Percentiles rank a stretch among this genome's conserved stretches.
Evolutionary conservation across 1,140 invertebrate species (phyloP).

Genomic region (Neuroterus valhalla): DNA sequence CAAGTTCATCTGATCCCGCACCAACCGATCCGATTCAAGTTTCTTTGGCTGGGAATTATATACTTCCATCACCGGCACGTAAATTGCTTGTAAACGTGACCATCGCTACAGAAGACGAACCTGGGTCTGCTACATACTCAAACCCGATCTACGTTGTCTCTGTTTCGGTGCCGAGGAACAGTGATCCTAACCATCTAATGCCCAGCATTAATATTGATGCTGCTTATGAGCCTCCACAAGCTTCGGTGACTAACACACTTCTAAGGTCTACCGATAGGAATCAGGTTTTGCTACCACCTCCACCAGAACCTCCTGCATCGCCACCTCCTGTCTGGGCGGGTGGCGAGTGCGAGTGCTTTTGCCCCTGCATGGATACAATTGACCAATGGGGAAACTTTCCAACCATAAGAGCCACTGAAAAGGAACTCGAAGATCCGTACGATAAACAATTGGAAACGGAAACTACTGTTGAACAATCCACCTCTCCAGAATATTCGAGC

Average conservation of each 20-base stretch:
- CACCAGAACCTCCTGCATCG: slow-evolving; percentile 60
- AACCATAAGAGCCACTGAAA: slow-evolving; percentile 5
- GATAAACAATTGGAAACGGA: not conserved
- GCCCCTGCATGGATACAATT: slow-evolving; percentile 78
- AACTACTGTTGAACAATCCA: slow-evolving; percentile 7
- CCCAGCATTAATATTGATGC: slow-evolving; percentile 78
- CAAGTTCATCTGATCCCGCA: not conserved
- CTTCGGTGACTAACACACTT: slow-evolving; percentile 28
- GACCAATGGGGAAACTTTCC: slow-evolving; percentile 69
- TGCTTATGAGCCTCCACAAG: slow-evolving; percentile 57
- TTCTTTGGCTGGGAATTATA: not conserved
- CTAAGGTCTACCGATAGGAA: slow-evolving; percentile 34
- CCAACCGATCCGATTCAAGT: not conserved
- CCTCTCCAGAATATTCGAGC: slow-evolving; percentile 37
- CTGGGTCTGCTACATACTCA: slow-evolving; percentile 65
- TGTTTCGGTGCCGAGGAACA: slow-evolving; percentile 81
- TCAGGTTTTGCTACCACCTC: slow-evolving; percentile 53
- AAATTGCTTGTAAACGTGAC: slow-evolving; percentile 84
- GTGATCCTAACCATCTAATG: slow-evolving; percentile 71
- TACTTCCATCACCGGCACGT: slow-evolving; percentile 44
- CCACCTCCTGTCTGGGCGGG: slow-evolving; percentile 73
- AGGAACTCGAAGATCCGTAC: not conserved
- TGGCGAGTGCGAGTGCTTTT: slow-evolving; percentile 85
- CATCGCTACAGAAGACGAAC: slow-evolving; percentile 79
- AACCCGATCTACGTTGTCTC: slow-evolving; percentile 84